phyloP scores from a whole-genome alignment of 2,113 vertebrate genomes.

The Anarrhichthys ocellatus region DNA sequence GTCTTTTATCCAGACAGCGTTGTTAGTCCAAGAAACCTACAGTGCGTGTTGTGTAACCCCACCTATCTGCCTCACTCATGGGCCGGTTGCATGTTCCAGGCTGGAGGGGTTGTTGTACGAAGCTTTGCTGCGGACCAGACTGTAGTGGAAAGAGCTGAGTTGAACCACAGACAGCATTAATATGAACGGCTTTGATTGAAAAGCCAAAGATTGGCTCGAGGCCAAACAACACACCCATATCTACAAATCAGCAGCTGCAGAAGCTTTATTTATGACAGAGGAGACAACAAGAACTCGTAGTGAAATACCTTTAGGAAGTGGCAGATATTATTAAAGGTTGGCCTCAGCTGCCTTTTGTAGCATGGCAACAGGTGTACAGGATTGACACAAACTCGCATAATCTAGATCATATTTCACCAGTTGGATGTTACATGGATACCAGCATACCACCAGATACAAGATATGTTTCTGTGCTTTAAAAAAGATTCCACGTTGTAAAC shows the following conservation, averaged over 20 bases:
- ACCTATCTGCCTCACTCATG: slow-evolving; percentile 1
- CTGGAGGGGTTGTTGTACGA: neutral
- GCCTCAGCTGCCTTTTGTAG: neutral
- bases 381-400: too few relatives aligned
- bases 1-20: slow-evolving; percentile 24
- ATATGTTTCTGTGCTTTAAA: too few relatives aligned
- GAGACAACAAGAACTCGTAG: neutral
- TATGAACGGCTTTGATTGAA: neutral
- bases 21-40: slow-evolving; percentile 30
- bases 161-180: neutral
- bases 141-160: neutral
- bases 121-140: neutral
- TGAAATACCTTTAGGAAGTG: too few relatives aligned
- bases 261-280: neutral
- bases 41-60: neutral
- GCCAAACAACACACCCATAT: neutral
- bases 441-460: too few relatives aligned
- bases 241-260: neutral
- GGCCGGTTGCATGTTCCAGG: slow-evolving; percentile 6
- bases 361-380: neutral
- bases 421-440: too few relatives aligned
- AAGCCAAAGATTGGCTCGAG: neutral
- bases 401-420: too few relatives aligned
- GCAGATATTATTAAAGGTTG: too few relatives aligned
- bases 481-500: too few relatives aligned